Percentiles rank a stretch among this genome's conserved stretches.
Evolutionary conservation across 2,888 invertebrate genomes (phyloP).

Genomic region (Sisyra terminalis): DNA sequence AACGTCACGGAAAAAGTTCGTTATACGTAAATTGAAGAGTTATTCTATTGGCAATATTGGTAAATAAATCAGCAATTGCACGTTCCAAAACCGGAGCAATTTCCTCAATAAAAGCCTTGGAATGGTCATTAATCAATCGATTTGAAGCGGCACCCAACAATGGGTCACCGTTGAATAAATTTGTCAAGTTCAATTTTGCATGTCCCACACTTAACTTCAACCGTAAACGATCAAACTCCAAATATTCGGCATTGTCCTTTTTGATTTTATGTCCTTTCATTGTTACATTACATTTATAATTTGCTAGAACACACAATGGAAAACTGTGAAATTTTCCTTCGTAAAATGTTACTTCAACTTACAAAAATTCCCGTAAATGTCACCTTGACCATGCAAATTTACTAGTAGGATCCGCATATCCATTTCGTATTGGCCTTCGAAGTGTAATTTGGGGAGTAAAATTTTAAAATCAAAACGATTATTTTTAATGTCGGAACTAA

Average conservation of each 20-base stretch:
- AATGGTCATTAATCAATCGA: slow-evolving; percentile 48
- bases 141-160: slow-evolving; percentile 46
- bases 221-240: slow-evolving; percentile 46
- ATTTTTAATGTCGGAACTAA: slow-evolving; percentile 40
- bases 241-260: slow-evolving; percentile 36
- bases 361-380: slow-evolving; percentile 50
- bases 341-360: slow-evolving; percentile 22
- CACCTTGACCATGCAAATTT: slow-evolving; percentile 43
- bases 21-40: slow-evolving; percentile 49
- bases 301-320: slow-evolving; percentile 30
- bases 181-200: slow-evolving; percentile 41
- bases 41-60: slow-evolving; percentile 52
- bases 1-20: slow-evolving; percentile 40
- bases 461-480: slow-evolving; percentile 45
- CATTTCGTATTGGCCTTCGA: slow-evolving; percentile 50
- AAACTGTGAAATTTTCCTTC: neutral
- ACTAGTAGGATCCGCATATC: slow-evolving; percentile 46
- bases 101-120: slow-evolving; percentile 47
- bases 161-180: slow-evolving; percentile 49
- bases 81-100: slow-evolving; percentile 47
- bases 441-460: slow-evolving; percentile 37
- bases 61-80: slow-evolving; percentile 45
- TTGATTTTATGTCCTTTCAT: slow-evolving; percentile 41
- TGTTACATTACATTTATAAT: slow-evolving; percentile 45
- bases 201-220: slow-evolving; percentile 41